phyloP scores from a whole-genome alignment of 2,113 vertebrate species.

The Diadophis punctatus region DNA sequence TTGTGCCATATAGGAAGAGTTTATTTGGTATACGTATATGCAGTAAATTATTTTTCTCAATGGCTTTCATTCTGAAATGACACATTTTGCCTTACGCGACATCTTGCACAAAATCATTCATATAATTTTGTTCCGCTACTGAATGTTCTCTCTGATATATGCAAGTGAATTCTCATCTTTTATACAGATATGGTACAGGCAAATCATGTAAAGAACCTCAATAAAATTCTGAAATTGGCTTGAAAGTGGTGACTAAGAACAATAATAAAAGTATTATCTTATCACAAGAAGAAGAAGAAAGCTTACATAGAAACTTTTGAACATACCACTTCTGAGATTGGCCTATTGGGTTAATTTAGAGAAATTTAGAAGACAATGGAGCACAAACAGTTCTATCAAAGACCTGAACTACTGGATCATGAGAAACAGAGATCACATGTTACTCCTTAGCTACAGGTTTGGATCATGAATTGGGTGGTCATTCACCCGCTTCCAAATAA shows the following conservation, averaged over 20 bases:
- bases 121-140: background rate
- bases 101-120: background rate
- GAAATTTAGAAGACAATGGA: background rate
- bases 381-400: background rate
- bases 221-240: background rate
- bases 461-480: background rate
- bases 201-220: background rate
- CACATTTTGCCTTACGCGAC: background rate
- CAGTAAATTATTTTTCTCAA: background rate
- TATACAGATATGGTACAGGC: background rate
- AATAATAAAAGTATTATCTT: background rate
- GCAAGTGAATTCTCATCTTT: background rate
- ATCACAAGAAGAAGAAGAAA: background rate
- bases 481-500: background rate
- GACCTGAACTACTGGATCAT: background rate
- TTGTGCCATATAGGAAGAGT: slow-evolving; percentile 37
- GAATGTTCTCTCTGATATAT: background rate
- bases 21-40: slow-evolving; percentile 34
- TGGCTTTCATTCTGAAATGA: background rate
- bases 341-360: background rate
- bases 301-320: background rate
- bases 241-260: background rate
- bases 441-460: background rate
- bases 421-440: background rate
- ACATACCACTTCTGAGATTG: background rate